phyloP scores from a whole-genome alignment of 2,113 vertebrate genomes.

The Carlito syrichta region DNA sequence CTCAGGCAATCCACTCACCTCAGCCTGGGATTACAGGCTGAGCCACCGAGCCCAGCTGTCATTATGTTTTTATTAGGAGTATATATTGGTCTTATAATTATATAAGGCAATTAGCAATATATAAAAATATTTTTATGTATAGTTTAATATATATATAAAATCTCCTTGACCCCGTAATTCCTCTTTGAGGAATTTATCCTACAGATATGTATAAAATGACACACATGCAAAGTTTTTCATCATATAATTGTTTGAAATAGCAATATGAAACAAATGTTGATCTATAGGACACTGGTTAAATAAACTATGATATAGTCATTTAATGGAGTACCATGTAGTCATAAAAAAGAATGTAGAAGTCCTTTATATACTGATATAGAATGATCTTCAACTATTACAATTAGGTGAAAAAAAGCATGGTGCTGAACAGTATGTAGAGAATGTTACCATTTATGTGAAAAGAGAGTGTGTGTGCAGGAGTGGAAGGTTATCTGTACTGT shows the following conservation, averaged over 20 bases:
- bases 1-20: no score
- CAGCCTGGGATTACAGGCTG: no score
- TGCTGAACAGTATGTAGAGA: not conserved
- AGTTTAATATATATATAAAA: not conserved
- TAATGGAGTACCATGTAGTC: not conserved
- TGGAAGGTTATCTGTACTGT: not conserved
- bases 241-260: not conserved
- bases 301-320: not conserved
- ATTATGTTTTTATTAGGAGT: not conserved
- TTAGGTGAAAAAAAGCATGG: not conserved
- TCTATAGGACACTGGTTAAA: not conserved
- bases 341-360: not conserved
- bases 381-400: not conserved
- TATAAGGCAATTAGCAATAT: not conserved
- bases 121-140: not conserved
- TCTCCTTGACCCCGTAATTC: not conserved
- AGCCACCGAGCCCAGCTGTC: no score
- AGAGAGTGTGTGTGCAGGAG: not conserved
- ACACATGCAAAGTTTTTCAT: not conserved
- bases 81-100: not conserved
- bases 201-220: not conserved
- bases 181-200: constrained; percentile 2
- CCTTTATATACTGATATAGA: not conserved
- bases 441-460: not conserved
- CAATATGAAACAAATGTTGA: not conserved